These are phyloP conservation scores for Rhagonycha lutea DNA, from an alignment of 2,888 invertebrate species.

Conservation along the genomic window DNA sequence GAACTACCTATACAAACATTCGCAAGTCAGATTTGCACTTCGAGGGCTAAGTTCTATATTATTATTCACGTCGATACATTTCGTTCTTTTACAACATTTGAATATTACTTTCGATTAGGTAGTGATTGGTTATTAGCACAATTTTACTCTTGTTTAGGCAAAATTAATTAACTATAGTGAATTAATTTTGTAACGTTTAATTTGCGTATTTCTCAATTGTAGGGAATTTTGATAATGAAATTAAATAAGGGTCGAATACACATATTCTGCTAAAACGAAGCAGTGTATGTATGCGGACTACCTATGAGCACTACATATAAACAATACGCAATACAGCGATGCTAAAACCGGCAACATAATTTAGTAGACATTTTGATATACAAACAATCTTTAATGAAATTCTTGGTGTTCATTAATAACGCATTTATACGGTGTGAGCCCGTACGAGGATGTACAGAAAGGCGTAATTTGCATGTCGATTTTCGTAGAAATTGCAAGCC, in stretches of 20 bases:
- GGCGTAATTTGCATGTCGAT: slow-evolving; percentile 32
- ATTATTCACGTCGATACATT: background rate
- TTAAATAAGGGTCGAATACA: slow-evolving; percentile 1
- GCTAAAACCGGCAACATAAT: slow-evolving; percentile 54
- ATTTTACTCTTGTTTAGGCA: background rate
- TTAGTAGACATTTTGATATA: slow-evolving; percentile 66
- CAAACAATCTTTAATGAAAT: slow-evolving; percentile 69
- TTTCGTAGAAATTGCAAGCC: slow-evolving; percentile 30
- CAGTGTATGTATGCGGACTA: background rate
- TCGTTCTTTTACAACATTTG: too few relatives aligned
- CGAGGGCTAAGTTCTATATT: background rate
- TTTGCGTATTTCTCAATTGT: background rate
- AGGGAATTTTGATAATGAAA: background rate
- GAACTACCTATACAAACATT: too few relatives aligned
- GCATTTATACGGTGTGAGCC: slow-evolving; percentile 54
- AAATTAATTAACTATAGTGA: background rate
- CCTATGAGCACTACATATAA: slow-evolving; percentile 5
- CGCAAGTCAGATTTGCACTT: too few relatives aligned
- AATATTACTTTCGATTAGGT: background rate
- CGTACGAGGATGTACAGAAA: slow-evolving; percentile 23
- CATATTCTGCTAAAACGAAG: background rate
- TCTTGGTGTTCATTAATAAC: slow-evolving; percentile 71
- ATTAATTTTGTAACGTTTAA: background rate
- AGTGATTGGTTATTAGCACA: background rate
- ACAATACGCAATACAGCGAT: slow-evolving; percentile 21